Conservation (phyloP, 1,140 invertebrate genomes). For the Reticulitermes speratus region DNA sequence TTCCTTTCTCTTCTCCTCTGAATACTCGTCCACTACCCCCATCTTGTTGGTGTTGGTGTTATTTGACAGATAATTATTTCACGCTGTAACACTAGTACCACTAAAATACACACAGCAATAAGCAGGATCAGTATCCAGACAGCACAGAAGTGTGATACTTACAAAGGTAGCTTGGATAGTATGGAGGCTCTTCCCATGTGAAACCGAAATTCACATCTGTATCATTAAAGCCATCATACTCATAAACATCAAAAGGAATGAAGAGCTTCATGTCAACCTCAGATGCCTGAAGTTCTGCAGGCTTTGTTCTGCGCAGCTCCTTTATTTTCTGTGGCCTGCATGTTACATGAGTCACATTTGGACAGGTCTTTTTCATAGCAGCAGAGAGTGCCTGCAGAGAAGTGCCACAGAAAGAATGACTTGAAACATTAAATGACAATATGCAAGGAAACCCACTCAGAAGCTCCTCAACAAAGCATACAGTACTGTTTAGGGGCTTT, state of each 20-base stretch:
- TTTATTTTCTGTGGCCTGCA: background rate
- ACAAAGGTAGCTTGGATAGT: background rate
- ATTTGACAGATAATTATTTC: background rate
- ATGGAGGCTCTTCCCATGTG: background rate
- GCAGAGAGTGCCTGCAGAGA: background rate
- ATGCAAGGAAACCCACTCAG: too few species aligned
- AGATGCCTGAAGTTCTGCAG: background rate
- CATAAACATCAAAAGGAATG: background rate
- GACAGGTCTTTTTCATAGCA: background rate
- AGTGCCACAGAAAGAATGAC: too few species aligned
- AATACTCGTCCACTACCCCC: too few species aligned
- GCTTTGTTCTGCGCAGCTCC: background rate
- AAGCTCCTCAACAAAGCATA: too few species aligned
- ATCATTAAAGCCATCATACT: background rate
- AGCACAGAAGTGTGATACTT: background rate
- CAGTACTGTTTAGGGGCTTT: too few species aligned
- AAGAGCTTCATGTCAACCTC: background rate
- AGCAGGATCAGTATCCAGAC: too few species aligned
- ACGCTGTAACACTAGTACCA: background rate
- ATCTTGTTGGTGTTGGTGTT: background rate
- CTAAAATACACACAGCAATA: too few species aligned
- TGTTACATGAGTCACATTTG: background rate
- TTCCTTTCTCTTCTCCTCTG: too few species aligned
- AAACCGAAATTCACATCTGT: background rate
- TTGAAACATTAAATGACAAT: too few species aligned